Conservation (phyloP, 2,797 vertebrate species). For the Ctenopoma kingsleyae region DNA sequence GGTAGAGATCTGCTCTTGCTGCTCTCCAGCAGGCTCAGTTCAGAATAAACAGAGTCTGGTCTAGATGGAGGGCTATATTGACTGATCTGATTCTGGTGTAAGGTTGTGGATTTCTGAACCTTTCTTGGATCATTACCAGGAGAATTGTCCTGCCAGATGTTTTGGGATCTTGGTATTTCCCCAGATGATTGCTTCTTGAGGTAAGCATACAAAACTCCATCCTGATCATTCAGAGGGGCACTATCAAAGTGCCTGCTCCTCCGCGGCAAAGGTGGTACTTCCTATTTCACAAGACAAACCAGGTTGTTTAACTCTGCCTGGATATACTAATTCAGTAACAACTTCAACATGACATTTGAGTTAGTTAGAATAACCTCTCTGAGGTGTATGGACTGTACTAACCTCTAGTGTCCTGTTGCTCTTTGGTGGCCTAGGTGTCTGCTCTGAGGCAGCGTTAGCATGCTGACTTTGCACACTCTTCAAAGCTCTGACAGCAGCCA, state of each 20-base stretch:
- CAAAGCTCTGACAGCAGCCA: slow-evolving; percentile 42
- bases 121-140: slow-evolving; percentile 6
- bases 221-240: slow-evolving; percentile 38
- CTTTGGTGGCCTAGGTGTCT: slow-evolving; percentile 58
- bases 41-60: slow-evolving; percentile 72
- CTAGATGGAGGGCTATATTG: slow-evolving; percentile 23
- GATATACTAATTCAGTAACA: background rate
- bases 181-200: slow-evolving; percentile 70
- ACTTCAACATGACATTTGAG: background rate
- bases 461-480: slow-evolving; percentile 51
- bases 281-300: slow-evolving; percentile 54
- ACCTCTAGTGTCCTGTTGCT: slow-evolving; percentile 57
- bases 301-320: slow-evolving; percentile 13
- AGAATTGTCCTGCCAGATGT: slow-evolving; percentile 31
- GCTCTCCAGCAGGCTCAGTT: slow-evolving; percentile 70
- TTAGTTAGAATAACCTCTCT: background rate
- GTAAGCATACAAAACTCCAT: slow-evolving; percentile 75
- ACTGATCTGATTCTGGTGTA: slow-evolving; percentile 20
- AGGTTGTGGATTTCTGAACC: slow-evolving; percentile 10
- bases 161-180: slow-evolving; percentile 13
- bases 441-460: slow-evolving; percentile 26
- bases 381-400: background rate
- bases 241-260: slow-evolving; percentile 54
- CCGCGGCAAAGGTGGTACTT: slow-evolving; percentile 79
- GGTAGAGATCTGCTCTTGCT: slow-evolving; percentile 75